These are phyloP conservation scores for Pseudococcus longispinus DNA, from an alignment of 2,888 invertebrate species.

Conservation along the genomic window DNA sequence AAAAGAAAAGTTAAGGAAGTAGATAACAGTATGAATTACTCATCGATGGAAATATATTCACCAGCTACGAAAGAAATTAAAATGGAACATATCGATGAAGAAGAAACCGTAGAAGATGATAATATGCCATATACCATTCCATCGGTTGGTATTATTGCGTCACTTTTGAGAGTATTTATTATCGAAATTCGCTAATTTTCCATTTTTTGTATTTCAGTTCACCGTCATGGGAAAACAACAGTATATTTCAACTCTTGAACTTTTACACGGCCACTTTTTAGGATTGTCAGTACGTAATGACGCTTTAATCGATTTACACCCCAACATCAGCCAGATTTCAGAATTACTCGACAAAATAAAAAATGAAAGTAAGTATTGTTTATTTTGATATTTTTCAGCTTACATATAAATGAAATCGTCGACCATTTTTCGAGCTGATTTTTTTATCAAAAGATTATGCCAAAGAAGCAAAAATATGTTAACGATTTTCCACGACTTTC, in stretches of 20 bases:
- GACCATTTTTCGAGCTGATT: neutral
- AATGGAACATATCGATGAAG: conserved; percentile 53
- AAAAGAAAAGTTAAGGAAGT: conserved; percentile 65
- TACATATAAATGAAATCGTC: neutral
- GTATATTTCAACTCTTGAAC: conserved; percentile 57
- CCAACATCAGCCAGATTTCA: conserved; percentile 57
- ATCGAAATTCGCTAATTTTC: neutral
- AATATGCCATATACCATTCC: conserved; percentile 45
- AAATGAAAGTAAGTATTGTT: conserved; percentile 56
- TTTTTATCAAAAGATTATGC: neutral
- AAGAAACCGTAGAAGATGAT: conserved; percentile 60
- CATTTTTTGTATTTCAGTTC: conserved; percentile 55
- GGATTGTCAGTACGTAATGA: conserved; percentile 57
- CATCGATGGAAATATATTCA: conserved; percentile 53
- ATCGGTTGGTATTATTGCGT: conserved; percentile 17
- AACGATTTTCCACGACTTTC: neutral
- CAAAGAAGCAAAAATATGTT: neutral
- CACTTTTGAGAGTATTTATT: neutral
- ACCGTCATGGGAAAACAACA: conserved; percentile 52
- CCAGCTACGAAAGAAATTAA: conserved; percentile 56
- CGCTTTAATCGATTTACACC: conserved; percentile 55
- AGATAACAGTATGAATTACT: conserved; percentile 65
- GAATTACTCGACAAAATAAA: conserved; percentile 57
- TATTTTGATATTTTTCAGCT: neutral
- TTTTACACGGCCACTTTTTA: conserved; percentile 58